Conservation (phyloP, 2,888 invertebrate species). For the Lathronympha strigana region DNA sequence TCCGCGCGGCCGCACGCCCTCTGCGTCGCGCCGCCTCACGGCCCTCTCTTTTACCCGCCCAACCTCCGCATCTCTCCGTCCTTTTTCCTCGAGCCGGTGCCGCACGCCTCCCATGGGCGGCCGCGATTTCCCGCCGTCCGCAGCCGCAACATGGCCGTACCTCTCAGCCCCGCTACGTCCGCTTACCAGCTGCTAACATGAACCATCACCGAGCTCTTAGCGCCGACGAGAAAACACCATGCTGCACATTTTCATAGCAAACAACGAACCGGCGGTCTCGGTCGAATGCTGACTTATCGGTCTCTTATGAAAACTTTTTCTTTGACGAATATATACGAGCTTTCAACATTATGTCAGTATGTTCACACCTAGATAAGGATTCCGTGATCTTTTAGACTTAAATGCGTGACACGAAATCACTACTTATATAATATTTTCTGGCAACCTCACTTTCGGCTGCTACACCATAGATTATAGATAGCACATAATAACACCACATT, state of each 20-base stretch:
- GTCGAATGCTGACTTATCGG: not conserved
- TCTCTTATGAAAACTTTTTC: slow-evolving; percentile 13
- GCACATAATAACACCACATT: not conserved
- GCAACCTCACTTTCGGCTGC: not conserved
- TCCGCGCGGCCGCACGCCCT: slow-evolving; percentile 80
- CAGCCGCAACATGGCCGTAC: slow-evolving; percentile 80
- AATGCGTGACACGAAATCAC: no score
- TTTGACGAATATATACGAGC: not conserved
- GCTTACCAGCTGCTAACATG: slow-evolving; percentile 60
- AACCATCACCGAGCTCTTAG: slow-evolving; percentile 52
- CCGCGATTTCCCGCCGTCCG: slow-evolving; percentile 81
- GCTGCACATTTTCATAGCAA: slow-evolving; percentile 20
- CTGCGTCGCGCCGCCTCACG: slow-evolving; percentile 85
- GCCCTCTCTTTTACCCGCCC: slow-evolving; percentile 66
- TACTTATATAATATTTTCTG: not conserved
- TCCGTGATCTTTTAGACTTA: not conserved
- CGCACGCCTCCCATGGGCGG: slow-evolving; percentile 83
- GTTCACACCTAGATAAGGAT: not conserved
- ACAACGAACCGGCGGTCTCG: slow-evolving; percentile 4
- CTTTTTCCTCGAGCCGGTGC: slow-evolving; percentile 66
- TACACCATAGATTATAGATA: no score
- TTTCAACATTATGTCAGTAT: not conserved
- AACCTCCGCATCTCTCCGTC: slow-evolving; percentile 57
- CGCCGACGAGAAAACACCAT: slow-evolving; percentile 32
- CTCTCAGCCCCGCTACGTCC: slow-evolving; percentile 57